Percentiles rank a stretch among this genome's conserved stretches.
These are phyloP conservation scores for Oxygymnocypris stewartii DNA, from an alignment of 2,113 vertebrate genomes.

Conservation along the genomic window DNA sequence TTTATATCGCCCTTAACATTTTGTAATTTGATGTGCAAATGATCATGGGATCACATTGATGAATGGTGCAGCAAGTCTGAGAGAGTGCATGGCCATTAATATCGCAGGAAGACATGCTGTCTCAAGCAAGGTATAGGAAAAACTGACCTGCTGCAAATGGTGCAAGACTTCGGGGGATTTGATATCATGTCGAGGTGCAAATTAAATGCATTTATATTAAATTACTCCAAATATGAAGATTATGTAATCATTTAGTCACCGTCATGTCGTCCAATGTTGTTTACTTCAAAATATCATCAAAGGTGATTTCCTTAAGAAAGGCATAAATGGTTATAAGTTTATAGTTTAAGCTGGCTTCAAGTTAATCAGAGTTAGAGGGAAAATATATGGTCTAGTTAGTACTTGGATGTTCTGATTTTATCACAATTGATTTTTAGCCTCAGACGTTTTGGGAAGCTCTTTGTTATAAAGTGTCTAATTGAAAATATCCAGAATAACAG, in stretches of 20 bases:
- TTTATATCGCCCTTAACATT: conserved; percentile 67
- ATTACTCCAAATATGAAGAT: background rate
- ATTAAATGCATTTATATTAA: background rate
- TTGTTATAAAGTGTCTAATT: background rate
- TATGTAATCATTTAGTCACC: background rate
- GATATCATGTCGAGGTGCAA: background rate
- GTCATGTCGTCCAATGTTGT: background rate
- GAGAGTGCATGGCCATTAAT: conserved; percentile 63
- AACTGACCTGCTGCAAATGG: conserved; percentile 32
- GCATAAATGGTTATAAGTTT: background rate
- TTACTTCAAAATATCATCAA: background rate
- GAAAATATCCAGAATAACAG: background rate
- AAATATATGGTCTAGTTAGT: background rate
- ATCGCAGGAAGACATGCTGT: conserved; percentile 62
- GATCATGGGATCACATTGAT: conserved; percentile 62
- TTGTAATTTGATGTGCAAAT: conserved; percentile 68
- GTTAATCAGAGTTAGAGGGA: background rate
- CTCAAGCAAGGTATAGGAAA: conserved; percentile 41
- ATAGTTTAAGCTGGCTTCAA: background rate
- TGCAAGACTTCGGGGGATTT: background rate
- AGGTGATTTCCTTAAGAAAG: background rate
- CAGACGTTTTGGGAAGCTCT: background rate
- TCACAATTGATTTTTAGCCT: background rate
- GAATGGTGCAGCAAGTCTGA: conserved; percentile 56
- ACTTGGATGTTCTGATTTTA: background rate